A percentile compares a stretch with the other conserved stretches of the same genome.
Evolutionary conservation across 1,140 invertebrate species (phyloP).

Genomic region (Zophobas morio): DNA sequence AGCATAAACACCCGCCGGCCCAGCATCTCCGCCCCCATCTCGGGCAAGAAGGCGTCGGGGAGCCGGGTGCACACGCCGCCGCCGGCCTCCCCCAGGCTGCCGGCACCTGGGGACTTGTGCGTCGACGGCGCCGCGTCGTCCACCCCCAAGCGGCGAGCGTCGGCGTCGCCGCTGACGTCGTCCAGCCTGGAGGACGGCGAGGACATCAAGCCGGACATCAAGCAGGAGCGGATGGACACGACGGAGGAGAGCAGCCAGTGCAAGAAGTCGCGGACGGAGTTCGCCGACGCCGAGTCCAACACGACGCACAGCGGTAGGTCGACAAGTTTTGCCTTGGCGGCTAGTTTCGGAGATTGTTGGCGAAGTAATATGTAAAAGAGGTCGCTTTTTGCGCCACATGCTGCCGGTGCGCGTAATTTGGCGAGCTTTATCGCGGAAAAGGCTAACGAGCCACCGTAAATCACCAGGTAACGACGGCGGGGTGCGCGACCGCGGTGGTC

Average conservation of each 20-base stretch:
- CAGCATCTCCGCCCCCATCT: slow-evolving; percentile 84
- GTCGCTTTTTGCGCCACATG: too few relatives aligned
- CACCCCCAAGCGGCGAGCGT: slow-evolving; percentile 77
- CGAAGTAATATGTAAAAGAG: too few relatives aligned
- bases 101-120: slow-evolving; percentile 74
- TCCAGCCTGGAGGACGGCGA: slow-evolving; percentile 74
- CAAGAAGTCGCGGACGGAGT: slow-evolving; percentile 84
- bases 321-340: neutral
- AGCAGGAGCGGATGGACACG: slow-evolving; percentile 78
- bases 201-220: slow-evolving; percentile 81
- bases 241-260: slow-evolving; percentile 70
- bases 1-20: slow-evolving; percentile 79
- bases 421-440: neutral
- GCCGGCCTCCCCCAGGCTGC: slow-evolving; percentile 73
- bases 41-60: slow-evolving; percentile 70
- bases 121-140: slow-evolving; percentile 79
- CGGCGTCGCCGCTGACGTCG: slow-evolving; percentile 76
- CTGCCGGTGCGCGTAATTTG: neutral
- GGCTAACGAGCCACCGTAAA: slow-evolving; percentile 13
- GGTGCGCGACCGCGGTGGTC: slow-evolving; percentile 14
- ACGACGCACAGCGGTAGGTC: slow-evolving; percentile 90
- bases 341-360: too few relatives aligned
- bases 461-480: slow-evolving; percentile 16
- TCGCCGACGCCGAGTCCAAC: slow-evolving; percentile 89
- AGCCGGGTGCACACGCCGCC: slow-evolving; percentile 76